Base-by-base conservation (phyloP, 2,797 vertebrate species). In the Rhinatrema bivittatum region DNA sequence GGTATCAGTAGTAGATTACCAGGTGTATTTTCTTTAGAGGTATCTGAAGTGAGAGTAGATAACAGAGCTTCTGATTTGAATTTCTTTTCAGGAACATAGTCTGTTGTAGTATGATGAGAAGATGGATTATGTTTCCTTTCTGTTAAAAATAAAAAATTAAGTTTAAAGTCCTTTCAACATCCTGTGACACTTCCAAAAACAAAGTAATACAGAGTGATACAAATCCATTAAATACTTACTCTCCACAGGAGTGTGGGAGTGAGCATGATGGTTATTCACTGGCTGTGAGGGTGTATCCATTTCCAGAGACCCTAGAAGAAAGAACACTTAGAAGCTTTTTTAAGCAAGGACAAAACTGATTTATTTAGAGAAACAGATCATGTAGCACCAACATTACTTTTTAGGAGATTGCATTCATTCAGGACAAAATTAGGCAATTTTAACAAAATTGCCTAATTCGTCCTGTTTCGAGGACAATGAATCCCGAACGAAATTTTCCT, bases 41-140 rank as follows among this genome's bases (percentile, higher is more conserved):
- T 90, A 40, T 99, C 95, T 30, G 94, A 97, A 2, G 94, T 99
- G 37, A 99, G 85, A 0, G 96, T 99, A 33, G 94, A 98, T 6
- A 99, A 83, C 60, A 99, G 84, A 49, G 91, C 94, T 81, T 99
- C 94, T n/a, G 96, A 98, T 68, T 97, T 98, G 65, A 99, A 97
- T 72, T 98, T 98, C 84, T 99, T 99, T 72, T 99, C 96, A 31
- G 94, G 88, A 56, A 95, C 79, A 13, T 98, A 93, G 60, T 98
- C 95, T 38, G 92, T 81, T 26, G 91, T 85, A 9, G 90, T 86
- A 75, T 97, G 94, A 53, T 98, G 94, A 39, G 84, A 65, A 4
- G 92, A 85, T 18, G 87, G 74, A 35, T 81, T 95, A 77, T 97
- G 92, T 74, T 97, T 98, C 67, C 95, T 91, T 86, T 98, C 95